A percentile compares a stretch with the other conserved stretches of the same genome.
phyloP scores from a whole-genome alignment of 2,113 vertebrate genomes.

The Aspidoscelis tigris region DNA sequence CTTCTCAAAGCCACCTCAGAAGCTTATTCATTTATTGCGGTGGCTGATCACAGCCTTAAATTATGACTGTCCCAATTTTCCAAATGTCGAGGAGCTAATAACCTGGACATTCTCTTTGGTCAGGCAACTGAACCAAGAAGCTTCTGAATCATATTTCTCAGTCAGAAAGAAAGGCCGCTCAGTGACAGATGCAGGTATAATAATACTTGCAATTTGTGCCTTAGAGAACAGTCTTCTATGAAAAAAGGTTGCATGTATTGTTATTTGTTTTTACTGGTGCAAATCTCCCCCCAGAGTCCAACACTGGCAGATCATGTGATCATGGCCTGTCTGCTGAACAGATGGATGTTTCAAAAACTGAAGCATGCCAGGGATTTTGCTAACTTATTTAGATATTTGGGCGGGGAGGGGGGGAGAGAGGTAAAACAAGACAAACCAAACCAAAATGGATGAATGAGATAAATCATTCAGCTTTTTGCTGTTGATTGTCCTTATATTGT shows the following conservation, averaged over 20 bases:
- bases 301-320: accelerated
- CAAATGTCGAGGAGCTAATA: no score
- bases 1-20: no score
- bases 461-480: not conserved
- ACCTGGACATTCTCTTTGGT: not conserved
- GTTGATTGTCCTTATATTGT: not conserved
- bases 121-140: not conserved
- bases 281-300: not conserved
- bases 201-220: constrained; percentile 8
- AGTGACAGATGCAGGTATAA: not conserved
- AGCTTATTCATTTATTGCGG: no score
- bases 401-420: not conserved
- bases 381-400: not conserved
- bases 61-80: no score
- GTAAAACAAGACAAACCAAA: not conserved
- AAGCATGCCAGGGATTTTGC: constrained; percentile 9
- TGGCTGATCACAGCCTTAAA: no score
- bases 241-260: not conserved
- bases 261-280: accelerated
- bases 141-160: not conserved
- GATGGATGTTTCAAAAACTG: constrained; percentile 37
- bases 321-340: constrained; percentile 32
- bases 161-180: accelerated
- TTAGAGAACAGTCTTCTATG: not conserved
- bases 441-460: not conserved